Evolutionary conservation across 1,140 invertebrate genomes (phyloP).

Genomic region (Panagrolaimus sp.): DNA sequence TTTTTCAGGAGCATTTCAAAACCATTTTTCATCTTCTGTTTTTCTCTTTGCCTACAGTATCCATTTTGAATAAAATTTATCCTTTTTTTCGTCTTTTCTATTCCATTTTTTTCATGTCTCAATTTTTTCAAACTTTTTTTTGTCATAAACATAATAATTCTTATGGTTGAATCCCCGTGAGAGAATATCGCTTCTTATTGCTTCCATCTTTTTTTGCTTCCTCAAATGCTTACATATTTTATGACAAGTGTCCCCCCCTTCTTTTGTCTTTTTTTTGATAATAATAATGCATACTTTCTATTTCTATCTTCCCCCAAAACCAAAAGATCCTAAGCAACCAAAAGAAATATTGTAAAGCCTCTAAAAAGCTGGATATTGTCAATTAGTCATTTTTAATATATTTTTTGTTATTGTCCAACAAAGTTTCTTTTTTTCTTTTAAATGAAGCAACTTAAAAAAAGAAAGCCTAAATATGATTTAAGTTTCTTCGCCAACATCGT

Average conservation of each 20-base stretch:
- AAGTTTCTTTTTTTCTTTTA: neutral
- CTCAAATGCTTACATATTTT: too few relatives aligned
- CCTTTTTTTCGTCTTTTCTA: too few relatives aligned
- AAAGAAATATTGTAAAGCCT: neutral
- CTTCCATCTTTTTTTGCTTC: too few relatives aligned
- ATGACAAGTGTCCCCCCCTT: neutral
- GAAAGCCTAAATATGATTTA: constrained; percentile 3
- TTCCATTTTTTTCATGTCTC: too few relatives aligned
- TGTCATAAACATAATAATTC: constrained; percentile 9
- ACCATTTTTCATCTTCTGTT: too few relatives aligned
- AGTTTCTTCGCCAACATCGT: neutral
- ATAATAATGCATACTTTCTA: neutral
- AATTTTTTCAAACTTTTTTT: neutral
- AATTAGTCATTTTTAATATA: constrained; percentile 19
- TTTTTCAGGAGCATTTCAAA: too few relatives aligned
- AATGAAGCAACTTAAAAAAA: neutral
- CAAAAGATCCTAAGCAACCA: neutral
- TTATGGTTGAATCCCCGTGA: constrained; percentile 10
- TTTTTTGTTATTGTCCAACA: neutral
- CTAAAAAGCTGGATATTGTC: neutral
- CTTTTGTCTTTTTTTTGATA: neutral
- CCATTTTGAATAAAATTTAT: too few relatives aligned
- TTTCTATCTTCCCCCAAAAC: neutral
- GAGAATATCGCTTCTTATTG: neutral
- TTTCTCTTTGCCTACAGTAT: too few relatives aligned